Evolutionary conservation across 2,113 vertebrate species (phyloP).

Genomic region (Alouatta palliata): DNA sequence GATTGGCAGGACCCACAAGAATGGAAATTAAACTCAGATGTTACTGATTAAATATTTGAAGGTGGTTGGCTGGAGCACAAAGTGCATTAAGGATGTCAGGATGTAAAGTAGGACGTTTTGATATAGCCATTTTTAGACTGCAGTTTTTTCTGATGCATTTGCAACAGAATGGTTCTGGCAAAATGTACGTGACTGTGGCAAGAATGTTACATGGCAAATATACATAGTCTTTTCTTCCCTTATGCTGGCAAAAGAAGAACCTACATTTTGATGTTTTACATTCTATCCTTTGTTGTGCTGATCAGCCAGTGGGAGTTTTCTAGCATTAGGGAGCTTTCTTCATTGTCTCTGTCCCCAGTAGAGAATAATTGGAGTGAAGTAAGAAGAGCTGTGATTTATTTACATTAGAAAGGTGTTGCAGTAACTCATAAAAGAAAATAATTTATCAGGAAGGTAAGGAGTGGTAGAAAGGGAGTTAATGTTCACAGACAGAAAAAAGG

Average conservation of each 20-base stretch:
- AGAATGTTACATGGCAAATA: not conserved
- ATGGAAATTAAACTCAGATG: not conserved
- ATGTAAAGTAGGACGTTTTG: not conserved
- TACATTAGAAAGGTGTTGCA: not conserved
- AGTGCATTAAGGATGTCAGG: slow-evolving; percentile 12
- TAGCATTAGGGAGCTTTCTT: not conserved
- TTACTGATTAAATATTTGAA: slow-evolving; percentile 43
- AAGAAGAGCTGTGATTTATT: not conserved
- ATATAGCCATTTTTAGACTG: not conserved
- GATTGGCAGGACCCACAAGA: not conserved
- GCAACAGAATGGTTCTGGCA: not conserved
- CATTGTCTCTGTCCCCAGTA: not conserved
- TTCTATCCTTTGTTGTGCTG: not conserved
- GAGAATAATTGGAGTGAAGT: not conserved
- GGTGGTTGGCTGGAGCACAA: not conserved
- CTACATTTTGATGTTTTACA: not conserved
- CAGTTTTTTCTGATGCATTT: not conserved
- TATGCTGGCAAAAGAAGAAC: not conserved
- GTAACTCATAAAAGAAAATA: not conserved
- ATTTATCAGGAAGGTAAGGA: not conserved
- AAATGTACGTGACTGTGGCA: not conserved
- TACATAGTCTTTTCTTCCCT: not conserved
- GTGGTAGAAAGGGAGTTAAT: not conserved
- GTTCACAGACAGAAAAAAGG: not conserved
- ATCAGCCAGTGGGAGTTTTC: not conserved